phyloP scores from a whole-genome alignment of 2,797 vertebrate species.

The Malurus splendens region DNA sequence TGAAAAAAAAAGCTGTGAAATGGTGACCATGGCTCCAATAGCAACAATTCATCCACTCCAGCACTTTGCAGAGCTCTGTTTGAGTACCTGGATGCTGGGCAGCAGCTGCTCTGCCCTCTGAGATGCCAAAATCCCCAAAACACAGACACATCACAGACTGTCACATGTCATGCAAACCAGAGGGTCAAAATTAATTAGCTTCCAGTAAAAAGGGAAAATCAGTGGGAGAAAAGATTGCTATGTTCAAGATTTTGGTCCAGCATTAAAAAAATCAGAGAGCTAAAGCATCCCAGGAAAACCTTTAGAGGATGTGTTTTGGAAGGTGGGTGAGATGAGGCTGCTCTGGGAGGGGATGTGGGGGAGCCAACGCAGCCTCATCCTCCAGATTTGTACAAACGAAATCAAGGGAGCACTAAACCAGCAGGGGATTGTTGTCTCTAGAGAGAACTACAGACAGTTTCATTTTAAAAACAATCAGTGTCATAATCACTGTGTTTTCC shows the following conservation, averaged over 20 bases:
- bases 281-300: not conserved
- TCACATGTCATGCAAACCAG: rapidly evolving
- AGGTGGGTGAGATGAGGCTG: not conserved
- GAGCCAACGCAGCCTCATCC: conserved; percentile 6
- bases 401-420: conserved; percentile 56
- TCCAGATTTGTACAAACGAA: conserved; percentile 33
- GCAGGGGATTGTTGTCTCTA: conserved; percentile 42
- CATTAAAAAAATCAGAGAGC: not conserved
- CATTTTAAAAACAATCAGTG: conserved; percentile 17
- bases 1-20: not conserved
- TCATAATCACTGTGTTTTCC: not conserved
- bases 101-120: not conserved
- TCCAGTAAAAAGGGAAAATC: not conserved
- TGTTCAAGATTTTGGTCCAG: not conserved
- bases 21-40: not conserved
- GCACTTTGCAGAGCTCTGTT: rapidly evolving
- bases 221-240: not conserved
- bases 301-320: not conserved
- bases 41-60: not conserved
- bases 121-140: not conserved
- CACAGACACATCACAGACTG: not conserved
- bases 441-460: conserved; percentile 41
- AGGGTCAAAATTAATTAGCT: not conserved
- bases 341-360: not conserved
- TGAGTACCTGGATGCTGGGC: not conserved